These are phyloP conservation scores for Chorisops tibialis DNA, from an alignment of 2,888 invertebrate species.

Conservation along the genomic window DNA sequence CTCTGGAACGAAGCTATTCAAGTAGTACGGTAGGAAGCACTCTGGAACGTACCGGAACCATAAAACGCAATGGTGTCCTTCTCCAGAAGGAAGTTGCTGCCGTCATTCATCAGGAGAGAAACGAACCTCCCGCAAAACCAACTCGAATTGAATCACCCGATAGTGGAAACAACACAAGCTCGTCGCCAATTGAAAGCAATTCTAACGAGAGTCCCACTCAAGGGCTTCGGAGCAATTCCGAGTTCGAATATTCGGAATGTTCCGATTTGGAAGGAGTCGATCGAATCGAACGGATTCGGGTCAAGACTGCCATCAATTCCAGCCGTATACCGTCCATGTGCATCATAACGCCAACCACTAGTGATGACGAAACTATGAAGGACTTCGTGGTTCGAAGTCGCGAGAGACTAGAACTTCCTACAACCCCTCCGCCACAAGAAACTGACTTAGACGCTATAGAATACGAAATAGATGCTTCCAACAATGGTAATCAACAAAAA, in stretches of 20 bases:
- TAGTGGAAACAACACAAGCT: conserved; percentile 77
- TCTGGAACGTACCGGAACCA: conserved; percentile 52
- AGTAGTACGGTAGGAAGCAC: conserved; percentile 51
- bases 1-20: conserved; percentile 57
- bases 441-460: conserved; percentile 26
- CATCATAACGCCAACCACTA: conserved; percentile 82
- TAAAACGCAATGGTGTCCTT: conserved; percentile 49
- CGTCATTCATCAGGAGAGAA: conserved; percentile 53
- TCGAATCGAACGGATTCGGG: conserved; percentile 77
- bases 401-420: conserved; percentile 42
- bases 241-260: conserved; percentile 81
- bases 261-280: conserved; percentile 86
- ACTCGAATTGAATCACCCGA: conserved; percentile 73
- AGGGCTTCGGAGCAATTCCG: conserved; percentile 67
- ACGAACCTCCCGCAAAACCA: conserved; percentile 43
- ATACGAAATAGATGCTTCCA: background rate
- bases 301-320: conserved; percentile 82
- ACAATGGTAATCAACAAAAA: conserved; percentile 6
- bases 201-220: conserved; percentile 69
- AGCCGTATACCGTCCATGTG: conserved; percentile 90
- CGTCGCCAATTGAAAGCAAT: conserved; percentile 67
- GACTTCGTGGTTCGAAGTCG: conserved; percentile 46
- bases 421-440: conserved; percentile 27
- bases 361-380: conserved; percentile 70
- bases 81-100: conserved; percentile 59